phyloP scores from a whole-genome alignment of 2,888 invertebrate genomes.

The Lasius fuliginosus region DNA sequence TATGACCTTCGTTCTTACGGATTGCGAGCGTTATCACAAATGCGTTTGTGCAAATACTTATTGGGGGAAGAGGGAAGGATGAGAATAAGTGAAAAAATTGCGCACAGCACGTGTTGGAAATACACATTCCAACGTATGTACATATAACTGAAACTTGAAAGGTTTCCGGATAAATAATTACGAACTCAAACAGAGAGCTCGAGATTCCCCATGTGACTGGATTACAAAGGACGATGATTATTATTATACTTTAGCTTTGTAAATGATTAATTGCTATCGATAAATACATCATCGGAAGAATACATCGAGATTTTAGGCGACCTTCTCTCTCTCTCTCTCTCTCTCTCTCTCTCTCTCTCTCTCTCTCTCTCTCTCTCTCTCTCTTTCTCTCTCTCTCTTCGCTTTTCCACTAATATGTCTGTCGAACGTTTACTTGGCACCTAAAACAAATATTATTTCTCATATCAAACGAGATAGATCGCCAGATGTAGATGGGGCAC shows the following conservation, averaged over 20 bases:
- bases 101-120: neutral
- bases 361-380: neutral
- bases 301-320: slow-evolving; percentile 40
- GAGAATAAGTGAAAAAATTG: neutral
- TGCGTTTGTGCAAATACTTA: slow-evolving; percentile 32
- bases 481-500: slow-evolving; percentile 62
- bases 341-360: neutral
- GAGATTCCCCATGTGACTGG: neutral
- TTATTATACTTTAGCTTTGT: neutral
- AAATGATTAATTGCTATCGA: slow-evolving; percentile 44
- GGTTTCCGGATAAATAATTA: neutral
- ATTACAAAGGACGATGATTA: neutral
- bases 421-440: slow-evolving; percentile 43
- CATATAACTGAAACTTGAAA: neutral
- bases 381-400: neutral
- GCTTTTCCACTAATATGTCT: slow-evolving; percentile 49
- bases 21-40: slow-evolving; percentile 32
- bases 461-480: slow-evolving; percentile 68
- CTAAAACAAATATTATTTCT: slow-evolving; percentile 77
- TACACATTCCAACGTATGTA: neutral
- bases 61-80: neutral
- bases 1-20: slow-evolving; percentile 39
- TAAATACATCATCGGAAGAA: slow-evolving; percentile 44
- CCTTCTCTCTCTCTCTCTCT: slow-evolving; percentile 19
- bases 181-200: neutral